These are phyloP conservation scores for Drosophila atripex DNA, from an alignment of 2,888 invertebrate genomes.

Conservation along the genomic window DNA sequence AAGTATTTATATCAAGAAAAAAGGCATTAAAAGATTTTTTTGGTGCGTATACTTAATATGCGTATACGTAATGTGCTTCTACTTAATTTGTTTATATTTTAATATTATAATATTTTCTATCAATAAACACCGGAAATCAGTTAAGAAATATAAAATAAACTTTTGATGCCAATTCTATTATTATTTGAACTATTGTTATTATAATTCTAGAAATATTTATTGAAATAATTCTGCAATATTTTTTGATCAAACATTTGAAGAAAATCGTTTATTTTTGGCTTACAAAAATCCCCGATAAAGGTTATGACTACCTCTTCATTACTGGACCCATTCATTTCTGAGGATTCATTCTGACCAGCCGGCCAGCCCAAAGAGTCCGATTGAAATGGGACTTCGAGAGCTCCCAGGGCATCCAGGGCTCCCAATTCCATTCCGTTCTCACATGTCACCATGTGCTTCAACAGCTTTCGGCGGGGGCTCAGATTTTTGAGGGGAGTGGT, in stretches of 20 bases:
- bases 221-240: background rate
- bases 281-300: background rate
- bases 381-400: conserved; percentile 50
- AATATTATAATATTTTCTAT: too few relatives aligned
- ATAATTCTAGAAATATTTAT: too few relatives aligned
- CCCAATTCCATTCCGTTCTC: conserved; percentile 40
- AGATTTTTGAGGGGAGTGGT: conserved; percentile 32
- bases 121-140: too few relatives aligned
- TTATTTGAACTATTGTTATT: too few relatives aligned
- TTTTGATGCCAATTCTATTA: too few relatives aligned
- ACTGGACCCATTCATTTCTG: conserved; percentile 2
- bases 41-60: too few relatives aligned
- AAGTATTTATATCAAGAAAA: too few relatives aligned
- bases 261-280: background rate
- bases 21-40: too few relatives aligned
- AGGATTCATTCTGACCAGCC: too few relatives aligned
- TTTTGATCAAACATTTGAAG: background rate
- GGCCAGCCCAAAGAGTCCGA: conserved; percentile 43
- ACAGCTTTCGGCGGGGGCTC: conserved; percentile 67
- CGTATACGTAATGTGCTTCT: background rate
- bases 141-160: too few relatives aligned
- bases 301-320: conserved; percentile 11
- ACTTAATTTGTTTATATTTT: too few relatives aligned
- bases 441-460: conserved; percentile 70
- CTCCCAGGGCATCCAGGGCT: conserved; percentile 23